Evolutionary conservation across 2,797 vertebrate genomes (phyloP), one percentile per base, ranked within the genome.

Genomic region (Rhinoraja longicauda): DNA sequence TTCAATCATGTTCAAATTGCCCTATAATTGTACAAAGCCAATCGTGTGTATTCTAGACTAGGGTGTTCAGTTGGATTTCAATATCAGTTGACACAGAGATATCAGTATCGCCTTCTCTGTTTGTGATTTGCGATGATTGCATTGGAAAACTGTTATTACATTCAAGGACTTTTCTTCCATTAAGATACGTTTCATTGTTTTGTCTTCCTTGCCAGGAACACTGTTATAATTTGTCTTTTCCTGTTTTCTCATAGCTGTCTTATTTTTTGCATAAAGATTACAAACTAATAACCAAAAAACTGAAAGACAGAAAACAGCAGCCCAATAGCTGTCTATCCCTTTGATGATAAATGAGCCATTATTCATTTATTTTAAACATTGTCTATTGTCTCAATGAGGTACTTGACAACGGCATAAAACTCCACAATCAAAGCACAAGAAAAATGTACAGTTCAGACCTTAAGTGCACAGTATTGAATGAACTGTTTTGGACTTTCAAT

Each of bases 231-330:
- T 92, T 72, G 53, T 53, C 39, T 53, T 45, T 92, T 70, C 10
- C 24, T 92, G 39, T 53, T 73, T 75, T 75, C 90, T 53, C 70
- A 39, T 64, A 91, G 39, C 21, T 53, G 64, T 72, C 88, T 53
- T 91, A 72, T 29, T 91, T 91, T 91, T 72, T 70, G 72, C 90
- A 73, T 92, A 53, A 92, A 92, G 70, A 92, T 92, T 75, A 62
- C 15, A 15, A 91, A 91, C 67, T 91, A 75, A 53, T 72, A 92
- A 92, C 70, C 90, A 57, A 75, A 57, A 75, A 75, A 75, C 13
- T 92, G 90, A 92, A 92, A 92, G 90, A 92, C 12, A 26, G 24
- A 73, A 92, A 92, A 39, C 64, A 92, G 90, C 67, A 75, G 70
- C 67, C 45, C 90, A 92, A 92, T 53, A 45, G 90, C 90, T 53